Base-by-base conservation (phyloP, 2,797 vertebrate species). In the Typhlichthys subterraneus region DNA sequence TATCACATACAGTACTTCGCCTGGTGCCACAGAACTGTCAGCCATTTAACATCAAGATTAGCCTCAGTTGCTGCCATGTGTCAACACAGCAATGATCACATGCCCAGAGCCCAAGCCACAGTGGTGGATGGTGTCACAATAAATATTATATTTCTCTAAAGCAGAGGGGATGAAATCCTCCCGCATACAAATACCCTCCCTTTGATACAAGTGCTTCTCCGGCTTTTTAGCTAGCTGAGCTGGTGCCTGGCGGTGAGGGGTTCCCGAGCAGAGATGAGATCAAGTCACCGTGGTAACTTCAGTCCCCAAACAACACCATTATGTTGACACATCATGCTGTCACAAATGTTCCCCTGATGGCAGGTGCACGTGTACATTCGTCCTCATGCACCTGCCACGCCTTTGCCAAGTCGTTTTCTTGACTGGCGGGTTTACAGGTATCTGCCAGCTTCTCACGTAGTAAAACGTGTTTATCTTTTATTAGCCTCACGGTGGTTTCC, bases 1-100 rank as follows among this genome's bases (percentile, higher is more conserved):
- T 38, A 38, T 38, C 33, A 8, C 33, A 38, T 38, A 38, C 5
- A 17, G 15, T 17, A n/a, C n/a, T 23, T 61, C 13, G 17, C 46
- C 62, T 53, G 42, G 68, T 79, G 83, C 80, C 78, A 77, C 61
- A 51, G 81, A 88, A 77, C 85, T 87, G 84, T 84, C 85, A 84
- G 74, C 73, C 69, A 62, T 89, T 90, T 81, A 89, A 86, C 82
- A 75, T 89, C 71, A 76, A 75, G 86, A 87, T 91, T 78, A 85
- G 78, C 72, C 55, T 57, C 88, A 91, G 90, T 87, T 88, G 87
- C 70, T 85, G 77, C 80, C 61, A 75, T 19, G 57, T 80, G 86
- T 91, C 89, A 91, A 77, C 82, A 74, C 80, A 53, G 84, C 84
- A 79, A 71, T 89, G 89, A 89, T 86, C 88, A 87, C 90, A 83